A percentile compares a stretch with the other conserved stretches of the same genome.
These are phyloP conservation scores for Trichopoda pennipes DNA, from an alignment of 2,888 invertebrate species.

Conservation along the genomic window DNA sequence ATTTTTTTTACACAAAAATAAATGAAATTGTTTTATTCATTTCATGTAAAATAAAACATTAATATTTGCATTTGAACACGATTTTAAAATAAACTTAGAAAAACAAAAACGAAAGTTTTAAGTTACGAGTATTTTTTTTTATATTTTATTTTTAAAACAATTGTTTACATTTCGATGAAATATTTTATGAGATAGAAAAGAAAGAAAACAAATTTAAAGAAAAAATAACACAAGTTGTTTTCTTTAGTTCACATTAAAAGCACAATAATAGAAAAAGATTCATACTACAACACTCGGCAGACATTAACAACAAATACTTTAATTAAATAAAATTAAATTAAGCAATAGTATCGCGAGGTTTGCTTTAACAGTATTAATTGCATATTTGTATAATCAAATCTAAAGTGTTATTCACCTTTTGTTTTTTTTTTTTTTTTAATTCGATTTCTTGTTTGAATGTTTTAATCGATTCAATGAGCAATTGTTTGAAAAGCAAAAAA, in stretches of 20 bases:
- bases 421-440: constrained; percentile 36
- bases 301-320: constrained; percentile 43
- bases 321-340: constrained; percentile 55
- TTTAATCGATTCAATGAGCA: constrained; percentile 40
- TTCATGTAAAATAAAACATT: background rate
- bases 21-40: no score
- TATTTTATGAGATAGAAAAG: constrained; percentile 33
- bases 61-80: constrained; percentile 26
- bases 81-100: constrained; percentile 33
- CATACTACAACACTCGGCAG: constrained; percentile 39
- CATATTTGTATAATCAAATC: constrained; percentile 68
- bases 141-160: constrained; percentile 32
- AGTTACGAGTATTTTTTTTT: constrained; percentile 30
- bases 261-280: constrained; percentile 52
- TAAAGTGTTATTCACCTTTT: constrained; percentile 73
- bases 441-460: constrained; percentile 2
- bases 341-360: constrained; percentile 45
- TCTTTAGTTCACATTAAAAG: constrained; percentile 46
- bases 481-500: constrained; percentile 1
- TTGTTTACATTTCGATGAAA: constrained; percentile 60
- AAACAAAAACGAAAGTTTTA: constrained; percentile 60
- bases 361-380: constrained; percentile 18
- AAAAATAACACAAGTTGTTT: constrained; percentile 49
- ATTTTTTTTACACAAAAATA: no score
- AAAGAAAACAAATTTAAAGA: constrained; percentile 23